phyloP scores from a whole-genome alignment of 1,140 invertebrate genomes.

The Conus betulinus region DNA sequence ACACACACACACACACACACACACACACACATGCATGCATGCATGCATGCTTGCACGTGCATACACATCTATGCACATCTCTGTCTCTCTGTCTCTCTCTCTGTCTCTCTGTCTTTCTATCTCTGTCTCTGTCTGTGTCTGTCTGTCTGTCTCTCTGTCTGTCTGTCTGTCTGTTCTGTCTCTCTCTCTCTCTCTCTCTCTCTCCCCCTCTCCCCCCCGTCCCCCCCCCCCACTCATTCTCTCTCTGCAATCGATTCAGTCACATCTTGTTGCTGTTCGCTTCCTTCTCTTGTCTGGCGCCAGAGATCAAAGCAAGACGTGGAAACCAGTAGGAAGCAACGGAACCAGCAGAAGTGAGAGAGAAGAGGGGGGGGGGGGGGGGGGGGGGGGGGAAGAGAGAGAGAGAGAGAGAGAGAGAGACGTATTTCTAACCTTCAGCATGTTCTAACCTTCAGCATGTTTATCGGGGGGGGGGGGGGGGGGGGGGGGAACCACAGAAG shows the following conservation, averaged over 20 bases:
- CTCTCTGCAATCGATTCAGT: neutral
- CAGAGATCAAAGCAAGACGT: neutral
- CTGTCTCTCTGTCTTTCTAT: no score
- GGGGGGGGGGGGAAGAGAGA: neutral
- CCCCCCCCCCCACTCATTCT: neutral
- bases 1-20: conserved; percentile 2
- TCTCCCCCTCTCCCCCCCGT: neutral
- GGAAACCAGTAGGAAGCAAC: neutral
- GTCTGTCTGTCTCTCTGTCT: no score
- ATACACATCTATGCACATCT: neutral
- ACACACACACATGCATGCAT: neutral
- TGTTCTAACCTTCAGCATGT: no score
- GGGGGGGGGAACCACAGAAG: neutral
- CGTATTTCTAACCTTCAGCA: no score
- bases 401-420: neutral
- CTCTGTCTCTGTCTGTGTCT: no score
- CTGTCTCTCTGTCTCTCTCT: no score
- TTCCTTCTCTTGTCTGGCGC: neutral
- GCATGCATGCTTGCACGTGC: neutral
- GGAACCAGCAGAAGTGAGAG: neutral
- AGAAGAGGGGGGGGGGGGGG: neutral
- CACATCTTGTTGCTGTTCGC: neutral
- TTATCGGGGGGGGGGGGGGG: no score
- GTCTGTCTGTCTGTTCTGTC: neutral
- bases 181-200: neutral